These are phyloP conservation scores for Caenorhabditis panamensis DNA, from an alignment of 2,888 invertebrate species.

Conservation along the genomic window DNA sequence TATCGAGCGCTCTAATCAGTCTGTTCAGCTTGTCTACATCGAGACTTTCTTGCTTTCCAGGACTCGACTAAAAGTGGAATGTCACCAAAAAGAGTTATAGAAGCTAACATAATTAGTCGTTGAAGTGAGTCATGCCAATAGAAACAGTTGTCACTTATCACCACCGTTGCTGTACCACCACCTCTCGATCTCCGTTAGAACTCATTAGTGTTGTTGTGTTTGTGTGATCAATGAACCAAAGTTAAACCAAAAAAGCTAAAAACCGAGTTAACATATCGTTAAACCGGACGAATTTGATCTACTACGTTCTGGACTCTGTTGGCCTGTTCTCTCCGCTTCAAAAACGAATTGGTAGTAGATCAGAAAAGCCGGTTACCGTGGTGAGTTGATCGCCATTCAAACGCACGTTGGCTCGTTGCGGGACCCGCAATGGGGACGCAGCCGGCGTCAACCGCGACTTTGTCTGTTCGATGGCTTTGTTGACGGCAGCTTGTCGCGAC, in stretches of 20 bases:
- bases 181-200: conserved; percentile 10
- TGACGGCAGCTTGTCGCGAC: conserved; percentile 69
- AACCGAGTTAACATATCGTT: conserved; percentile 10
- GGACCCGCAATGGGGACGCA: conserved; percentile 56
- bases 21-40: conserved; percentile 76
- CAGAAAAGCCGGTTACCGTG: conserved; percentile 61
- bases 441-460: conserved; percentile 66
- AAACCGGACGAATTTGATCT: conserved; percentile 46
- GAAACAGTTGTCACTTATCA: conserved; percentile 16
- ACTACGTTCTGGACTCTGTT: conserved; percentile 18
- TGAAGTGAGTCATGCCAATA: conserved; percentile 37
- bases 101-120: conserved; percentile 22
- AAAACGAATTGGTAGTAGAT: conserved; percentile 35
- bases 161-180: conserved; percentile 10
- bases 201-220: conserved; percentile 14
- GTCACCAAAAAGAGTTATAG: too few species aligned
- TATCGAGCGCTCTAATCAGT: conserved; percentile 75
- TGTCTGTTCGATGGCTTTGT: conserved; percentile 71
- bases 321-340: conserved; percentile 28
- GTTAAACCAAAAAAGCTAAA: conserved; percentile 30
- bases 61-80: conserved; percentile 66
- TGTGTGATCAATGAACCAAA: conserved; percentile 6
- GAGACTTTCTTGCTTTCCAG: conserved; percentile 70
- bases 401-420: conserved; percentile 66
- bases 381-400: conserved; percentile 65